Conservation (phyloP, 1,140 invertebrate genomes). For the Gryllus bimaculatus region DNA sequence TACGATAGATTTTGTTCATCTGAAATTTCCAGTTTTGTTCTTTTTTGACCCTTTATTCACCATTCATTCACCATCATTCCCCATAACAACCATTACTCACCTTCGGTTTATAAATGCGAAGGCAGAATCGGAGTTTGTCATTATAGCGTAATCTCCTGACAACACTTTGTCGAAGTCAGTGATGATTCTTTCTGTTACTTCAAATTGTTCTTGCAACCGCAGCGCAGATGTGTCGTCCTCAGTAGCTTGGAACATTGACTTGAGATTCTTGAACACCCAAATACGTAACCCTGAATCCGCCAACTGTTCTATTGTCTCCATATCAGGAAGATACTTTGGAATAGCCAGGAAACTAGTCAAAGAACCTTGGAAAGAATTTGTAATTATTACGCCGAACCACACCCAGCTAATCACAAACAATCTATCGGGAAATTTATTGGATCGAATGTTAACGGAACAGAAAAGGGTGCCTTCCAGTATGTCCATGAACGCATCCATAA, state of each 20-base stretch:
- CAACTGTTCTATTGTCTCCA: slow-evolving; percentile 31
- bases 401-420: slow-evolving; percentile 30
- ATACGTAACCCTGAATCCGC: slow-evolving; percentile 31
- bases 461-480: background rate
- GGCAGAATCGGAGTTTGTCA: background rate
- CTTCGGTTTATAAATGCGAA: background rate
- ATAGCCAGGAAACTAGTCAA: slow-evolving; percentile 31
- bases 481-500: background rate
- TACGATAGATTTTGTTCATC: too few species aligned
- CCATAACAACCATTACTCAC: background rate
- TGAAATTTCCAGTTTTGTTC: too few species aligned
- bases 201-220: background rate
- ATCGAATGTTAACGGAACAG: background rate
- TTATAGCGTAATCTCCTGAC: background rate
- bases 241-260: background rate
- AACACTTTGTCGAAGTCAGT: background rate
- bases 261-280: slow-evolving; percentile 10
- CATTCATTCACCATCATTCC: too few species aligned
- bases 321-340: slow-evolving; percentile 32
- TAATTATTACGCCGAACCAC: slow-evolving; percentile 31
- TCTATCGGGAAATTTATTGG: slow-evolving; percentile 23
- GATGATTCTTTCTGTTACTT: background rate
- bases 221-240: background rate
- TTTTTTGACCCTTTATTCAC: too few species aligned
- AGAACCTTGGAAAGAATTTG: slow-evolving; percentile 28